Evolutionary conservation across 2,888 invertebrate species (phyloP).

Genomic region (Hesperia comma): DNA sequence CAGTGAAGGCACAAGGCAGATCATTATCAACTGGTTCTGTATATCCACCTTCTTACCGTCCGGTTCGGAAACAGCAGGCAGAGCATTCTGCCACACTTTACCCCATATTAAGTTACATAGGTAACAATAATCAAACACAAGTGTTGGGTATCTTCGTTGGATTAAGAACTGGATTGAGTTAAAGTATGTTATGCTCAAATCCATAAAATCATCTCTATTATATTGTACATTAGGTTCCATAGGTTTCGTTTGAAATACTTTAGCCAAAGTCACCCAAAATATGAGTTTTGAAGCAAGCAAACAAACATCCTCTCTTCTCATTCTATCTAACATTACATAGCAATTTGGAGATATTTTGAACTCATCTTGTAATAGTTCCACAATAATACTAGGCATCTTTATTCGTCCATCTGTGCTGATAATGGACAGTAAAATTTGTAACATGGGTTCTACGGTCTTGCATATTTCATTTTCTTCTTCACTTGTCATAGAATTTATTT

Average conservation of each 20-base stretch:
- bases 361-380: conserved; percentile 59
- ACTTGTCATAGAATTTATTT: conserved; percentile 75
- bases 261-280: conserved; percentile 70
- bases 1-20: conserved; percentile 86
- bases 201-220: conserved; percentile 62
- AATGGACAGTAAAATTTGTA: conserved; percentile 83
- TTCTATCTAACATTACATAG: conserved; percentile 64
- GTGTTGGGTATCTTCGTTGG: conserved; percentile 56
- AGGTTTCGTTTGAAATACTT: conserved; percentile 63
- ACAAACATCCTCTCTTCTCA: conserved; percentile 73
- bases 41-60: conserved; percentile 63
- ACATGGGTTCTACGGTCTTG: conserved; percentile 80
- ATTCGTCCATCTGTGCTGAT: conserved; percentile 79
- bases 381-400: conserved; percentile 61
- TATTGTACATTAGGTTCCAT: conserved; percentile 60
- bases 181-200: conserved; percentile 61
- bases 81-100: conserved; percentile 55
- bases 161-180: conserved; percentile 62
- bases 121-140: conserved; percentile 66
- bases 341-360: conserved; percentile 66
- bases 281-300: conserved; percentile 77
- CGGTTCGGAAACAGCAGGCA: conserved; percentile 48
- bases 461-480: conserved; percentile 79
- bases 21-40: conserved; percentile 85
- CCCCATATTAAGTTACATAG: conserved; percentile 64